Evolutionary conservation across 2,797 vertebrate genomes (phyloP).

Genomic region (Spea hammondii): DNA sequence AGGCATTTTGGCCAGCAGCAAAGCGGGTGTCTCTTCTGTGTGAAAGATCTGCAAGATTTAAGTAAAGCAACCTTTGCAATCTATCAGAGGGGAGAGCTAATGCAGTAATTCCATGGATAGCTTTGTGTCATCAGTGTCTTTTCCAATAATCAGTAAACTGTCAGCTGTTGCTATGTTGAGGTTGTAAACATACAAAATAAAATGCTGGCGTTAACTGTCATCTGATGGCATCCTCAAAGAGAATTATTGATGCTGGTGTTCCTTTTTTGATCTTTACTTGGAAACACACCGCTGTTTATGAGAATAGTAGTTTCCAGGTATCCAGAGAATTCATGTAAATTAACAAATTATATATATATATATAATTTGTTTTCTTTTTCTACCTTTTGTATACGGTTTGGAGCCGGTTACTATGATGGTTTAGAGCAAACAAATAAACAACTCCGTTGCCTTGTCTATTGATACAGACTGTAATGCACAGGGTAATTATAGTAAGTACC

Average conservation of each 20-base stretch:
- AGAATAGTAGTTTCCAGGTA: not conserved
- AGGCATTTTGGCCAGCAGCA: conserved; percentile 33
- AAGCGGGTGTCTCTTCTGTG: not conserved
- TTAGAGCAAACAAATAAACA: no score
- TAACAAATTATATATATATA: not conserved
- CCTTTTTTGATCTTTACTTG: conserved; percentile 11
- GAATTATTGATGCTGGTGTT: conserved; percentile 15
- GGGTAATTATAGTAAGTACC: no score
- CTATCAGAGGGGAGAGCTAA: no score
- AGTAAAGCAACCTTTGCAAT: not conserved
- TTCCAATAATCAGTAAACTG: not conserved
- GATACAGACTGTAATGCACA: no score
- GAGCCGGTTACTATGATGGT: no score
- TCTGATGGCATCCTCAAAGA: not conserved
- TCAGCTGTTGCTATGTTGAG: not conserved
- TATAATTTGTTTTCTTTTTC: no score
- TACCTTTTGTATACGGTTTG: no score
- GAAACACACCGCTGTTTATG: not conserved
- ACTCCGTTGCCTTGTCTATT: no score
- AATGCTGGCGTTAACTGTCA: not conserved
- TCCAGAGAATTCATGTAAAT: not conserved
- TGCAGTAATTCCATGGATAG: not conserved
- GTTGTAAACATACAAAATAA: conserved; percentile 2
- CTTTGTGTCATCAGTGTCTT: not conserved
- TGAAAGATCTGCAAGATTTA: not conserved